Conservation (phyloP, 2,113 vertebrate genomes). For the Sciurus niger region DNA sequence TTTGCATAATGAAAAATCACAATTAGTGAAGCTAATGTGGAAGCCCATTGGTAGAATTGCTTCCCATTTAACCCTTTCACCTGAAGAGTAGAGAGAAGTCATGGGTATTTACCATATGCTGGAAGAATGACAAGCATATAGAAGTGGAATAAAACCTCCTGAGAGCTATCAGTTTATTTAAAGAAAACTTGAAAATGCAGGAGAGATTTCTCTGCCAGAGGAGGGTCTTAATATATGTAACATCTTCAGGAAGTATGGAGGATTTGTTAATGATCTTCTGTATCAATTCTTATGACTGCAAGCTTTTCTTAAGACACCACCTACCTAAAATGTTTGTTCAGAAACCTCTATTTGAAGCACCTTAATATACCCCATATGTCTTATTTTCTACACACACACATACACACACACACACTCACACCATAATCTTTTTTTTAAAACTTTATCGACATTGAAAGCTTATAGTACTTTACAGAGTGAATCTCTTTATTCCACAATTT, state of each 20-base stretch:
- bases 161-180: slow-evolving; percentile 83
- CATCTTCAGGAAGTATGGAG: slow-evolving; percentile 62
- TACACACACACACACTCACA: not conserved
- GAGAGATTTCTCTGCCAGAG: slow-evolving; percentile 72
- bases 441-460: not conserved
- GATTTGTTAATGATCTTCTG: slow-evolving; percentile 77
- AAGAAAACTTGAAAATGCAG: slow-evolving; percentile 79
- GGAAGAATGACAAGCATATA: slow-evolving; percentile 83
- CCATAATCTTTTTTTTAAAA: not conserved
- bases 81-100: slow-evolving; percentile 78
- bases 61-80: slow-evolving; percentile 75
- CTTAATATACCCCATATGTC: not conserved
- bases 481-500: not conserved
- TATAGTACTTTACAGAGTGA: not conserved
- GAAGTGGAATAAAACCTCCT: slow-evolving; percentile 78
- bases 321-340: slow-evolving; percentile 33
- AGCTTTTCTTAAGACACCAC: slow-evolving; percentile 64
- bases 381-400: not conserved
- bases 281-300: slow-evolving; percentile 60
- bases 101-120: slow-evolving; percentile 78
- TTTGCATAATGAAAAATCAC: slow-evolving; percentile 77
- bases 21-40: slow-evolving; percentile 76
- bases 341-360: not conserved
- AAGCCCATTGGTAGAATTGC: slow-evolving; percentile 74
- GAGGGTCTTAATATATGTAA: slow-evolving; percentile 79